Evolutionary conservation across 2,113 vertebrate genomes (phyloP).

Genomic region (Notothenia rossii): DNA sequence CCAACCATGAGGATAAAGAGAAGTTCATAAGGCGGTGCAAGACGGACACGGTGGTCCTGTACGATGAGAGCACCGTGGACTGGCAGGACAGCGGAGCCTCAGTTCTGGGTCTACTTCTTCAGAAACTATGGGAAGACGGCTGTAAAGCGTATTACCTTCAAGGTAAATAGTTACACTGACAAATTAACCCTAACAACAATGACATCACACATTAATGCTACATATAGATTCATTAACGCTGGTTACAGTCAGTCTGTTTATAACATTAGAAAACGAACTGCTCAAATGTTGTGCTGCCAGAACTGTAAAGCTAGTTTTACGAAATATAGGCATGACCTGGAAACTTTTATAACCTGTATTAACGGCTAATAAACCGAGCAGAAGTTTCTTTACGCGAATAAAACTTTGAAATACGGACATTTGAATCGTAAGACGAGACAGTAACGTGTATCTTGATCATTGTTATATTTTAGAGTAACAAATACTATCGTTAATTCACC

Average conservation of each 20-base stretch:
- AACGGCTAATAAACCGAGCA: neutral
- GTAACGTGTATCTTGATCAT: neutral
- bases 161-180: conserved; percentile 79
- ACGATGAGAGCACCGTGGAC: conserved; percentile 92
- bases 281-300: neutral
- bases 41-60: conserved; percentile 94
- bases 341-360: neutral
- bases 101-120: conserved; percentile 92
- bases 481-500: neutral
- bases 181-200: neutral
- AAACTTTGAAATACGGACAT: conserved; percentile 1
- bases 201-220: accelerated
- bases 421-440: neutral
- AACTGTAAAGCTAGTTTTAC: neutral
- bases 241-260: neutral
- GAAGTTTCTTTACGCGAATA: neutral
- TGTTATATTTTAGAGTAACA: too few species aligned
- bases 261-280: neutral
- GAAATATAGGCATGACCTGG: too few species aligned
- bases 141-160: conserved; percentile 94
- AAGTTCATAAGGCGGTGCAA: conserved; percentile 91
- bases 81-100: conserved; percentile 94
- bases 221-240: neutral
- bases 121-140: conserved; percentile 95
- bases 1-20: conserved; percentile 92